Conservation (phyloP, 2,797 vertebrate species). For the Steatocranus sp. region DNA sequence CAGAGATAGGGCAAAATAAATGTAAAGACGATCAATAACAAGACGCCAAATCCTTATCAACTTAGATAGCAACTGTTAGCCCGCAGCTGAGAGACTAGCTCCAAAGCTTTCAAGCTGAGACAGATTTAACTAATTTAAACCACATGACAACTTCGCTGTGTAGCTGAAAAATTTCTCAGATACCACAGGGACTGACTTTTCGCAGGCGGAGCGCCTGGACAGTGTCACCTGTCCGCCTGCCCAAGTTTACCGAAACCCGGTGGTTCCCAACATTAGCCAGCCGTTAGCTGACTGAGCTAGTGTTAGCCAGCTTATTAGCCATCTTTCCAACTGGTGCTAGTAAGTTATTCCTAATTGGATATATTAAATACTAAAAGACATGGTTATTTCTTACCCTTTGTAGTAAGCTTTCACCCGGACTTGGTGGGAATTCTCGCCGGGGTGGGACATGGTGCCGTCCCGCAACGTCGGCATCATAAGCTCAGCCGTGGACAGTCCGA, state of each 20-base stretch:
- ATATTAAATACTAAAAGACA: neutral
- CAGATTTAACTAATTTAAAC: neutral
- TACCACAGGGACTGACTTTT: neutral
- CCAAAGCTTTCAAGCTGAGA: neutral
- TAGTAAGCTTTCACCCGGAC: slow-evolving; percentile 98
- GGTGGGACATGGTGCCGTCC: slow-evolving; percentile 91
- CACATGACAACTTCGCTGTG: neutral
- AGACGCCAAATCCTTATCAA: neutral
- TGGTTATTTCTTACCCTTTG: slow-evolving; percentile 84
- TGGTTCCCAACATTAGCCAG: slow-evolving; percentile 42
- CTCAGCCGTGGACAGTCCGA: slow-evolving; percentile 59
- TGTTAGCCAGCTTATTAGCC: slow-evolving; percentile 48
- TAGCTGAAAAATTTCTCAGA: neutral
- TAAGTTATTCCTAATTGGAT: neutral
- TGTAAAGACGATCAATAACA: neutral
- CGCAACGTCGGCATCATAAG: slow-evolving; percentile 94
- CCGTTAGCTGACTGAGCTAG: slow-evolving; percentile 51
- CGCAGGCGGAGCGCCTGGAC: slow-evolving; percentile 10
- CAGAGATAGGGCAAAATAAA: neutral
- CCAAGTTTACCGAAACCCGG: slow-evolving; percentile 52
- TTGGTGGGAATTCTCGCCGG: slow-evolving; percentile 90
- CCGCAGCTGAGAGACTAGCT: neutral
- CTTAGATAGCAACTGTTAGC: slow-evolving; percentile 21
- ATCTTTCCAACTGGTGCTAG: neutral
- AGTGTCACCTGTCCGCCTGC: slow-evolving; percentile 48